phyloP scores from a whole-genome alignment of 2,888 invertebrate genomes.

The Drosophila atroscutellata region DNA sequence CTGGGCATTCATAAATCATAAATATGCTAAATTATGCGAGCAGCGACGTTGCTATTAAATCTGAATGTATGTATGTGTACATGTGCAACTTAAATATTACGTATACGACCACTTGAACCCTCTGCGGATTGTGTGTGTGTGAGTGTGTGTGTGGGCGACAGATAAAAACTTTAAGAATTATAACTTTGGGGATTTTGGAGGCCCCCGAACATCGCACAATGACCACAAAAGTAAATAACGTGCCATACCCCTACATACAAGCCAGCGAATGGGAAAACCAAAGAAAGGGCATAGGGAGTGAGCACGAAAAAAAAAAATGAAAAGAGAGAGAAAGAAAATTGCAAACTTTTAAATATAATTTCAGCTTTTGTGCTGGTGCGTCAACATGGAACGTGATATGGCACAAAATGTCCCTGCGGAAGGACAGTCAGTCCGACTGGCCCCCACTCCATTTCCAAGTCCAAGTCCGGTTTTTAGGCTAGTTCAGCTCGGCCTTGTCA shows the following conservation, averaged over 20 bases:
- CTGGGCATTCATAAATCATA: conserved; percentile 68
- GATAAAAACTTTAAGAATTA: conserved; percentile 80
- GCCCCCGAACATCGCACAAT: conserved; percentile 63
- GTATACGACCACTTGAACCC: conserved; percentile 69
- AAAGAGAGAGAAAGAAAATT: conserved; percentile 23
- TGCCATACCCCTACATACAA: conserved; percentile 36
- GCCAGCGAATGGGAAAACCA: conserved; percentile 9
- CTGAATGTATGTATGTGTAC: conserved; percentile 15
- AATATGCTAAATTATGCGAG: conserved; percentile 58
- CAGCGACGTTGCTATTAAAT: conserved; percentile 31
- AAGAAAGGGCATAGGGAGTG: not conserved
- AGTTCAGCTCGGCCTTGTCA: conserved; percentile 60
- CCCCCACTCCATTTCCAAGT: conserved; percentile 3
- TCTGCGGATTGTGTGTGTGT: conserved; percentile 3
- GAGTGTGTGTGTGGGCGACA: conserved; percentile 35
- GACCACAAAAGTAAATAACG: conserved; percentile 78
- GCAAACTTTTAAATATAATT: conserved; percentile 77
- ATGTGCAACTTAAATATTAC: conserved; percentile 57
- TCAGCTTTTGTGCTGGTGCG: conserved; percentile 77
- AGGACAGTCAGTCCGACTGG: not conserved
- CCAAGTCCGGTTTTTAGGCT: conserved; percentile 27
- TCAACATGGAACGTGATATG: conserved; percentile 78
- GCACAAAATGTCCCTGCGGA: conserved; percentile 64
- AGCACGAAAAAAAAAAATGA: not conserved
- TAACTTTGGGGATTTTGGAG: conserved; percentile 75